These are phyloP conservation scores for Procambarus virginalis DNA, from an alignment of 1,140 invertebrate species.

Conservation along the genomic window DNA sequence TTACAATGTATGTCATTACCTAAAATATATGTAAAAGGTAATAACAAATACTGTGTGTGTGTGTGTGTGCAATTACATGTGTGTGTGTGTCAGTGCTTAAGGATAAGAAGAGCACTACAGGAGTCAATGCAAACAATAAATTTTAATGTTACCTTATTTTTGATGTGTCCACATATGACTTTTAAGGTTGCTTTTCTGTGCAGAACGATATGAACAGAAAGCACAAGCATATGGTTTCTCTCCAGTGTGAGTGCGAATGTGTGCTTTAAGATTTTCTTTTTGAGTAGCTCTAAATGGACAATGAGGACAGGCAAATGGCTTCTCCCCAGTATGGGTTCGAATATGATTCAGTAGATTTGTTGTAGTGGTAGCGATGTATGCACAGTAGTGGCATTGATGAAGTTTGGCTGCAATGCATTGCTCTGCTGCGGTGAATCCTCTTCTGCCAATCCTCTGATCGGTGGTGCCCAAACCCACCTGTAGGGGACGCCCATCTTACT, in stretches of 20 bases:
- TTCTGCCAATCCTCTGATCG: not conserved
- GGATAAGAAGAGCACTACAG: not conserved
- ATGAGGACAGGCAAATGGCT: slow-evolving; percentile 46
- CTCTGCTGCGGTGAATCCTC: slow-evolving; percentile 19
- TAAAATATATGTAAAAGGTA: too few species aligned
- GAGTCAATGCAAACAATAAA: not conserved
- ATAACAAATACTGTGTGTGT: too few species aligned
- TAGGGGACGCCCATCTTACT: slow-evolving; percentile 12
- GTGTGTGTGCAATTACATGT: too few species aligned
- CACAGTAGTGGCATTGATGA: slow-evolving; percentile 42
- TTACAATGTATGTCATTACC: too few species aligned
- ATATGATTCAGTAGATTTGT: slow-evolving; percentile 52
- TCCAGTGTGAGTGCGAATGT: slow-evolving; percentile 48
- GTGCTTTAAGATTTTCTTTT: slow-evolving; percentile 51
- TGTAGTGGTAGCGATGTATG: slow-evolving; percentile 35
- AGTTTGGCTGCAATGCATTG: slow-evolving; percentile 1
- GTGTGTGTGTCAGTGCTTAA: too few species aligned
- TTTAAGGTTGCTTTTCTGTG: slow-evolving; percentile 49
- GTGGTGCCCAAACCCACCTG: slow-evolving; percentile 9
- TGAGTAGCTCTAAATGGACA: slow-evolving; percentile 46
- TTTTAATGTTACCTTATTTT: slow-evolving; percentile 12
- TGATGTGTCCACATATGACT: slow-evolving; percentile 42
- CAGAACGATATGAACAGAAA: slow-evolving; percentile 40
- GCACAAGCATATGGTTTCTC: slow-evolving; percentile 48
- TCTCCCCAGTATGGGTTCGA: slow-evolving; percentile 45